phyloP scores from a whole-genome alignment of 2,888 invertebrate species.

The Deladenus siricidicola region DNA sequence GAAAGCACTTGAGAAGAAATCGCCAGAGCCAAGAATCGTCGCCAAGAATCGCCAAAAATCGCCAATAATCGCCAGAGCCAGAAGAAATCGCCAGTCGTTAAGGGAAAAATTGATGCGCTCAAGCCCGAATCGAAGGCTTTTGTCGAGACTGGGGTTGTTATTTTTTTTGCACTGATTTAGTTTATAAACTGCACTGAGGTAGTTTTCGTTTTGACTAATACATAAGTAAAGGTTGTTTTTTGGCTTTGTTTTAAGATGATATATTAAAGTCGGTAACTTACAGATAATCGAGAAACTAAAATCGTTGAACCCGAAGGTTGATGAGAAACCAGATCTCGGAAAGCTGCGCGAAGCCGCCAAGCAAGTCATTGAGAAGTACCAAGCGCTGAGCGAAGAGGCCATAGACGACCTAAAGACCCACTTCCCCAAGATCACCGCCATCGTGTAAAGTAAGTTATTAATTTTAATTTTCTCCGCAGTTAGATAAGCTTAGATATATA shows the following conservation, averaged over 20 bases:
- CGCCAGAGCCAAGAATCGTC: constrained; percentile 21
- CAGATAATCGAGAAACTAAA: constrained; percentile 41
- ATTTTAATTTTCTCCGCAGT: too few species aligned
- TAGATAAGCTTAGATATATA: too few species aligned
- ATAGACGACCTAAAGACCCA: constrained; percentile 38
- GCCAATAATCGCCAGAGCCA: constrained; percentile 12
- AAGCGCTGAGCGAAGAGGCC: constrained; percentile 39
- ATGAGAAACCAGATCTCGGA: constrained; percentile 43
- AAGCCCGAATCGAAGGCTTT: constrained; percentile 43
- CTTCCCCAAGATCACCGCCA: constrained; percentile 42
- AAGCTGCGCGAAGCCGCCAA: constrained; percentile 33
- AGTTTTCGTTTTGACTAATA: not conserved
- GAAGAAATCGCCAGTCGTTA: constrained; percentile 12
- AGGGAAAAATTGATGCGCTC: constrained; percentile 38
- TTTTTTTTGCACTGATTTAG: not conserved
- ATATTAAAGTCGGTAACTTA: not conserved
- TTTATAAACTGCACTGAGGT: not conserved
- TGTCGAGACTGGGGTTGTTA: constrained; percentile 27
- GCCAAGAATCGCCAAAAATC: too few species aligned
- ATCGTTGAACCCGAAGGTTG: constrained; percentile 38
- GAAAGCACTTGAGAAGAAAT: constrained; percentile 41
- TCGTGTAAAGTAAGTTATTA: not conserved
- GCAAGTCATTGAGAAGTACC: constrained; percentile 31
- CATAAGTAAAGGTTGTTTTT: not conserved
- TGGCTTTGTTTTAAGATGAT: not conserved